phyloP scores from a whole-genome alignment of 2,113 vertebrate genomes.

The Tympanuchus pallidicinctus region DNA sequence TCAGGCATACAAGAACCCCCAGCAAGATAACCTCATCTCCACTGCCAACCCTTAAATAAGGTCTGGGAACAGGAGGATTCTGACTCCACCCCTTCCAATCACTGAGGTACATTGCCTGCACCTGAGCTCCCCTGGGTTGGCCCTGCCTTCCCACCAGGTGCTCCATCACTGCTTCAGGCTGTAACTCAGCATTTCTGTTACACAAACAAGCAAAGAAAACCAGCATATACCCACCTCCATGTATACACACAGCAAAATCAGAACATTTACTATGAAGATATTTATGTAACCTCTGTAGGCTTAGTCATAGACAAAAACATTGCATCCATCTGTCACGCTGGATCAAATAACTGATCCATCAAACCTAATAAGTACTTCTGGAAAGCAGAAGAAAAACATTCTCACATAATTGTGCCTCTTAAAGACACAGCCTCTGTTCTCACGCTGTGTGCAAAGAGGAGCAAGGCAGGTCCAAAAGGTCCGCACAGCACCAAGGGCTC shows the following conservation, averaged over 20 bases:
- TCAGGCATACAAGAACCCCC: no score
- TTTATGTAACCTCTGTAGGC: conserved; percentile 4
- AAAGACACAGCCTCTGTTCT: neutral
- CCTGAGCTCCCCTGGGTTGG: no score
- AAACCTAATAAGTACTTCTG: neutral
- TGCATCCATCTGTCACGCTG: conserved; percentile 38
- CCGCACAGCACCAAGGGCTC: neutral
- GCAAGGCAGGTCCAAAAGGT: neutral
- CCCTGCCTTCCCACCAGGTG: no score
- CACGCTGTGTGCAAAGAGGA: fast-evolving
- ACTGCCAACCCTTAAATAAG: no score
- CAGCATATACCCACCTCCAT: neutral
- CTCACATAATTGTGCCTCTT: neutral
- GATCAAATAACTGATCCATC: neutral
- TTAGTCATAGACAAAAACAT: conserved; percentile 51
- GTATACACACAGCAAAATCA: neutral
- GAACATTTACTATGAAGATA: conserved; percentile 2
- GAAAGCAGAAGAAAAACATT: neutral
- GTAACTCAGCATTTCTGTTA: no score
- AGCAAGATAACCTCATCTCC: no score
- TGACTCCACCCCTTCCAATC: no score
- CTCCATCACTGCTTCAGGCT: no score
- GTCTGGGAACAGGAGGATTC: no score
- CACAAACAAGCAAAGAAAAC: no score
- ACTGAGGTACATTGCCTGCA: no score